Conservation (phyloP, 2,888 invertebrate genomes). For the Stenotaenia linearis region DNA sequence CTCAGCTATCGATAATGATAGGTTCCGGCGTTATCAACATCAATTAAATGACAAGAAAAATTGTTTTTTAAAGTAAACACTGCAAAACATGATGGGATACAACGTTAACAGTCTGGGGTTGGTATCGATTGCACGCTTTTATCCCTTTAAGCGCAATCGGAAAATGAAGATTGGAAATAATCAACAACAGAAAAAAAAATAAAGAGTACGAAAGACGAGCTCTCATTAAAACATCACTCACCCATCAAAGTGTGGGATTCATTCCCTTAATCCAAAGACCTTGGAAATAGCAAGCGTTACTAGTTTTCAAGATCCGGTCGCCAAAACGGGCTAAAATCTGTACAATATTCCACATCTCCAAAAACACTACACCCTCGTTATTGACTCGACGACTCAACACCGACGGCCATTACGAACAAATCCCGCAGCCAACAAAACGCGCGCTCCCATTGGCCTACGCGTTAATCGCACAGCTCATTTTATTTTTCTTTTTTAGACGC, state of each 20-base stretch:
- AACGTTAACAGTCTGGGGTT: neutral
- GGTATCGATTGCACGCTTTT: neutral
- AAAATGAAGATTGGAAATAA: neutral
- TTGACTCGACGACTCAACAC: conserved; percentile 12
- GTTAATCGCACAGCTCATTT: neutral
- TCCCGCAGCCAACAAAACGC: neutral
- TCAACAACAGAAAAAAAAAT: neutral
- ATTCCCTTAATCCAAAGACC: neutral
- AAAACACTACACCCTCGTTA: neutral
- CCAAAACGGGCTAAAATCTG: neutral
- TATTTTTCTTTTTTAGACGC: neutral
- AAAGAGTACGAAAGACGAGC: neutral
- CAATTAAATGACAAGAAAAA: neutral
- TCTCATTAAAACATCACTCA: neutral
- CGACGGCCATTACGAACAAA: conserved; percentile 2
- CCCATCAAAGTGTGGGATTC: neutral
- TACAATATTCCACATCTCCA: neutral
- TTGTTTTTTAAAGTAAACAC: neutral
- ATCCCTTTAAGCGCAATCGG: neutral
- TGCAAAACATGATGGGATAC: neutral
- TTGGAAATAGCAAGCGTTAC: neutral
- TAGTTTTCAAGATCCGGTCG: neutral
- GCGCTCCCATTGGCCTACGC: neutral
- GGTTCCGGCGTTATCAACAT: too few relatives aligned
- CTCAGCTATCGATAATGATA: too few relatives aligned